These are phyloP conservation scores for Gymnobelideus leadbeateri DNA, from an alignment of 2,113 vertebrate species.

Conservation along the genomic window DNA sequence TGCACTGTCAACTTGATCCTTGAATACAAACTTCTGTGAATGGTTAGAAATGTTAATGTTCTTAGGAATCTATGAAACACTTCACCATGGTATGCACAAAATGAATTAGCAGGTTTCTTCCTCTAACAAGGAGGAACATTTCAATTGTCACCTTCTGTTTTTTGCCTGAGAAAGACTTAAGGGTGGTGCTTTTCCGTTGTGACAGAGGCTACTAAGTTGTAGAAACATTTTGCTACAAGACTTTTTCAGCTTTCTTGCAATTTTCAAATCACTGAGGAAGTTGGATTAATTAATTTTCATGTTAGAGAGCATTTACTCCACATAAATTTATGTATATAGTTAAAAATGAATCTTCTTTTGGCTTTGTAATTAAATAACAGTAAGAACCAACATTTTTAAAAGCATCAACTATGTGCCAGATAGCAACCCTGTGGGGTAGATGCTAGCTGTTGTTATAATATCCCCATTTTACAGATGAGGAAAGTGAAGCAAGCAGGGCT, in stretches of 20 bases:
- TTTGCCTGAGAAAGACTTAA: slow-evolving; percentile 28
- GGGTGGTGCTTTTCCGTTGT: slow-evolving; percentile 16
- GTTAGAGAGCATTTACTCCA: neutral
- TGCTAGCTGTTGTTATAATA: neutral
- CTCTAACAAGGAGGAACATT: neutral
- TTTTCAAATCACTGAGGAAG: neutral
- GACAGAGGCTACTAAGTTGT: neutral
- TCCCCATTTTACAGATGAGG: neutral
- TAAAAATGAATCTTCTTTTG: neutral
- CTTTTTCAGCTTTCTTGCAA: neutral
- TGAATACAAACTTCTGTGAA: slow-evolving; percentile 29
- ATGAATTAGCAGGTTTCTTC: slow-evolving; percentile 26
- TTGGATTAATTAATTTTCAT: neutral
- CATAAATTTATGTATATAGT: neutral
- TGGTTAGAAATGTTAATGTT: slow-evolving; percentile 58
- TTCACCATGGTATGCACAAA: neutral
- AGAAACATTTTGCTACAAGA: neutral
- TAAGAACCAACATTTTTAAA: neutral
- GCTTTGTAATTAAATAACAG: neutral
- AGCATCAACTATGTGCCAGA: neutral
- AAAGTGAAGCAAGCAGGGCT: neutral
- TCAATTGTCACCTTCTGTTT: slow-evolving; percentile 2
- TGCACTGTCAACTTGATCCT: slow-evolving; percentile 25
- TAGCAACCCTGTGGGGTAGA: neutral
- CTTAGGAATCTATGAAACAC: slow-evolving; percentile 19